Conservation (phyloP, 2,113 vertebrate species). For the Pitta sordida region DNA sequence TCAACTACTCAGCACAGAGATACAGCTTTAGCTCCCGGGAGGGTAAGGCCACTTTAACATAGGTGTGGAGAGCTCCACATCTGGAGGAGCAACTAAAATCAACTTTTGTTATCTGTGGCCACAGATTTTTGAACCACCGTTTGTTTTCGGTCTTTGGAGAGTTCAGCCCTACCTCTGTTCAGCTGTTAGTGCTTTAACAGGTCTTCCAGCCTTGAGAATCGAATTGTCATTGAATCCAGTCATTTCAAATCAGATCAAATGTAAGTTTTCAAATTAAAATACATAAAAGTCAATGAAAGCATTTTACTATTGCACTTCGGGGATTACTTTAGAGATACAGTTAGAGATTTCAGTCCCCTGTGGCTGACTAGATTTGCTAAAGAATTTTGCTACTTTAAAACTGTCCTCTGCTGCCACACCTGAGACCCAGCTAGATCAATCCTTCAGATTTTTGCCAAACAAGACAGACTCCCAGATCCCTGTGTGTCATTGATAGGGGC, state of each 20-base stretch:
- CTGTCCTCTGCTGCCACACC: neutral
- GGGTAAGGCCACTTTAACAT: neutral
- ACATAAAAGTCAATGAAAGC: neutral
- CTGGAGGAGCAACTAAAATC: neutral
- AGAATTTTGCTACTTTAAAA: neutral
- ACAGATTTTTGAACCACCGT: neutral
- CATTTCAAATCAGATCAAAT: neutral
- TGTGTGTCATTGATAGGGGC: accelerated
- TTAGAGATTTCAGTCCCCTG: neutral
- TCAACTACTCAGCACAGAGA: neutral
- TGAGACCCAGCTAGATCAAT: neutral
- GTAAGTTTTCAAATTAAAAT: neutral
- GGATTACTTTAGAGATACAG: neutral
- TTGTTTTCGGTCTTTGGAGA: neutral
- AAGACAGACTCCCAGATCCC: neutral
- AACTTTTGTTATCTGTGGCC: neutral
- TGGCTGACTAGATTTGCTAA: neutral
- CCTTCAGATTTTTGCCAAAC: neutral
- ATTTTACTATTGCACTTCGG: neutral
- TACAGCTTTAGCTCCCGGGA: neutral
- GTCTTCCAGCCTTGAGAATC: neutral
- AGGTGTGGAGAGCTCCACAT: neutral
- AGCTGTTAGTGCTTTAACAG: neutral
- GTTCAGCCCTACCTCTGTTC: neutral
- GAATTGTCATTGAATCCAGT: neutral